phyloP scores from a whole-genome alignment of 2,797 vertebrate species.

The Remorina albescens region DNA sequence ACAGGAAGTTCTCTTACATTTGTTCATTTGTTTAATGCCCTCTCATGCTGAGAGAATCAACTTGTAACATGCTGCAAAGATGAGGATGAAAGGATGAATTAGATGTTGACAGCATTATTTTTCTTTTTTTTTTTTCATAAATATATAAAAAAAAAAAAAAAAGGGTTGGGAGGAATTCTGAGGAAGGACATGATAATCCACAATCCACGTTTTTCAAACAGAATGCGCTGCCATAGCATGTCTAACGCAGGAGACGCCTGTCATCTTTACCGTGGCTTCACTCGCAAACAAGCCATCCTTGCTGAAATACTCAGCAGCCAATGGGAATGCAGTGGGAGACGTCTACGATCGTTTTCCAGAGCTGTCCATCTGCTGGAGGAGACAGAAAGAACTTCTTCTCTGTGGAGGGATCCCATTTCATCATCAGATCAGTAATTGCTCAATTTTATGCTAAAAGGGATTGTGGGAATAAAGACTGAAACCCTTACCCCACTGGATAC shows the following conservation, averaged over 20 bases:
- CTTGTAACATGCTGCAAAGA: constrained; percentile 49
- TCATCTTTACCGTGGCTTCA: constrained; percentile 55
- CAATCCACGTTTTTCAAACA: constrained; percentile 54
- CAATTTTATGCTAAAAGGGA: constrained; percentile 67
- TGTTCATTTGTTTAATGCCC: constrained; percentile 60
- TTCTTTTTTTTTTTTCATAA: constrained; percentile 37
- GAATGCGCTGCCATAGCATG: constrained; percentile 38
- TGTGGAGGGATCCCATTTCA: constrained; percentile 56
- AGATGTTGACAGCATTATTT: constrained; percentile 34
- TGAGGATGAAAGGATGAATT: constrained; percentile 41
- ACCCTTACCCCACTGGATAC: constrained; percentile 53
- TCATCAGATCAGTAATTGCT: constrained; percentile 73
- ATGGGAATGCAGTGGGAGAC: constrained; percentile 20
- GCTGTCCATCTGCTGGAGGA: constrained; percentile 19
- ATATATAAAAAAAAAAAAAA: constrained; percentile 9
- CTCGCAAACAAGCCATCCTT: constrained; percentile 26
- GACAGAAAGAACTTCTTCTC: constrained; percentile 31
- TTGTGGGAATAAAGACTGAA: constrained; percentile 68
- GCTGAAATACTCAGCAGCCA: constrained; percentile 25
- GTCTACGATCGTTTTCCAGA: constrained; percentile 27
- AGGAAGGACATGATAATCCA: constrained; percentile 48
- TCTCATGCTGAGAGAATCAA: constrained; percentile 57
- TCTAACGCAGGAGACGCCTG: constrained; percentile 62
- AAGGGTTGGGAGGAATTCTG: constrained; percentile 14
- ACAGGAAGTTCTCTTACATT: constrained; percentile 47